phyloP scores from a whole-genome alignment of 2,888 invertebrate genomes.

The Atethmia centrago region DNA sequence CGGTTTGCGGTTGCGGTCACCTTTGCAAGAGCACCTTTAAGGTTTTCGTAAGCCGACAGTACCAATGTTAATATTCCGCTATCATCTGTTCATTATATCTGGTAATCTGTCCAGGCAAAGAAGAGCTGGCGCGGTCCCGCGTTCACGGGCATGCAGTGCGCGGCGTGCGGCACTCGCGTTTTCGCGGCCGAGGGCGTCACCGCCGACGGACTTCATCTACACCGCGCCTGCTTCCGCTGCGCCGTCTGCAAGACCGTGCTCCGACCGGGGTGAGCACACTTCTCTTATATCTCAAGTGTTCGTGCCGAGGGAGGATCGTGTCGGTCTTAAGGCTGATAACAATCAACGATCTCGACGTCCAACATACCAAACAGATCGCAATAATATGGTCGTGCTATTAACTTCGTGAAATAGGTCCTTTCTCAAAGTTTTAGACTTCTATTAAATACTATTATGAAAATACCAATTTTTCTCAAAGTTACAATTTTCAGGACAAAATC shows the following conservation, averaged over 20 bases:
- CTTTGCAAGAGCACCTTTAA: background rate
- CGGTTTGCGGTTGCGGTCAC: background rate
- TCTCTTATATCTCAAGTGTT: background rate
- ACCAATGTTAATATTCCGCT: background rate
- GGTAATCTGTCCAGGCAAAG: slow-evolving; percentile 66
- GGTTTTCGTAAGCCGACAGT: background rate
- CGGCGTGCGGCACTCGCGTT: slow-evolving; percentile 96
- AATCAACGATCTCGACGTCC: too few species aligned
- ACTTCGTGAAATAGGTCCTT: too few species aligned
- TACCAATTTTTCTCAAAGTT: too few species aligned
- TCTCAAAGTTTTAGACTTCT: too few species aligned
- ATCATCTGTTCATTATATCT: background rate
- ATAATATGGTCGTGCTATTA: too few species aligned
- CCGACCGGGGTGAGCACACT: slow-evolving; percentile 91
- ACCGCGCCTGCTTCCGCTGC: slow-evolving; percentile 98
- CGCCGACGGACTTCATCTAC: slow-evolving; percentile 96
- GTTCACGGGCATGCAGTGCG: slow-evolving; percentile 91
- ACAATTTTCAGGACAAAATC: too few species aligned
- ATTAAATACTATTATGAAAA: too few species aligned
- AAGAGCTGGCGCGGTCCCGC: slow-evolving; percentile 82
- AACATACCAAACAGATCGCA: too few species aligned
- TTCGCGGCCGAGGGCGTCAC: slow-evolving; percentile 98
- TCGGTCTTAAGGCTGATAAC: too few species aligned
- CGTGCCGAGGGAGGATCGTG: background rate
- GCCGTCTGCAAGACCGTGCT: slow-evolving; percentile 97